A percentile compares a stretch with the other conserved stretches of the same genome.
Conservation (phyloP, 2,797 vertebrate species). For the Fringilla coelebs region DNA sequence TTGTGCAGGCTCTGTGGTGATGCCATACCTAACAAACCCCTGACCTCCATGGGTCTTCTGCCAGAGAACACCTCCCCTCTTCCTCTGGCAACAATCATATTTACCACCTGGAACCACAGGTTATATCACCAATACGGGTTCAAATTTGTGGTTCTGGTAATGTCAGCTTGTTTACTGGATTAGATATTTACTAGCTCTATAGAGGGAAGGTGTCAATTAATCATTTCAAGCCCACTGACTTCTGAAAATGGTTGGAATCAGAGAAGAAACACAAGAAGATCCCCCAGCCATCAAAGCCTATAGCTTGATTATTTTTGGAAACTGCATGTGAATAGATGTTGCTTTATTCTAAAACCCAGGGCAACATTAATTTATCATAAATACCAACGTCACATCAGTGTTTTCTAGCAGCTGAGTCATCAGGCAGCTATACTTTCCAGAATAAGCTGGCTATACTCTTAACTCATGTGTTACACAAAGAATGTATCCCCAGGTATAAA, state of each 20-base stretch:
- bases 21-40: neutral
- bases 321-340: fast-evolving
- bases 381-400: neutral
- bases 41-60: neutral
- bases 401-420: neutral
- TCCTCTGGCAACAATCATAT: neutral
- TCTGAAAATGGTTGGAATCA: neutral
- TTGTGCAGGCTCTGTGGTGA: fast-evolving
- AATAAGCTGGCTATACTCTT: neutral
- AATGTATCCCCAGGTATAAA: fast-evolving
- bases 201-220: neutral
- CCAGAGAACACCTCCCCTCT: neutral
- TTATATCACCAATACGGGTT: fast-evolving
- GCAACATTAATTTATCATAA: neutral
- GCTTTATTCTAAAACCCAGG: neutral
- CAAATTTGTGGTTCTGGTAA: neutral
- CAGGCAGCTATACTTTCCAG: neutral
- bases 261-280: neutral
- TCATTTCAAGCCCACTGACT: neutral
- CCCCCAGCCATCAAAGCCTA: neutral
- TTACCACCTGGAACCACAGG: neutral
- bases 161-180: neutral
- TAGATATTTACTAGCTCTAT: neutral
- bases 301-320: neutral
- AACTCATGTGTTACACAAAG: fast-evolving